Base-by-base conservation (phyloP, 1,140 invertebrate species). In the Nixonia krombeini region DNA sequence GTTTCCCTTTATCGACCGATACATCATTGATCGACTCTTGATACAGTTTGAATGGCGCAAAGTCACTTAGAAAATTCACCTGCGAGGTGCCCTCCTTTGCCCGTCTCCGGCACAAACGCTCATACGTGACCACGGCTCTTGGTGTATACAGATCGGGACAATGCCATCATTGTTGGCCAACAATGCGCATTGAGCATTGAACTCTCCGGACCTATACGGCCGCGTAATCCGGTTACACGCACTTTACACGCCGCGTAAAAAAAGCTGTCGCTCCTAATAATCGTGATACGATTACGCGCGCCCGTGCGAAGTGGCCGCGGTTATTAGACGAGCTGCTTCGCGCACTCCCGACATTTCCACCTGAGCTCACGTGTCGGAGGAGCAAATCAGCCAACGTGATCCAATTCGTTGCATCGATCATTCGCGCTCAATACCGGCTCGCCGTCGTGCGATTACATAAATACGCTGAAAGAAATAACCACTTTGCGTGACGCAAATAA, bases 181-280 rank as follows among this genome's bases (percentile, higher is more conserved):
- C 72, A 74, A 70, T 70, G 50, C 59, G 57, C 64, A 72, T 74
- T 70, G 65, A 74, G 62, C 69, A 69, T 69, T 69, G 62, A 67
- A 72, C 58, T 64, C 69, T 59, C 50, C 58, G 59, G 55, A 57
- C 69, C 58, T 67, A 63, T 72, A 56, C 35, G 59, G 25, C 33
- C 51, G 59, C 52, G 58, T 74, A 74, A 74, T 74, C 73, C 66
- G 64, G 67, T 72, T 72, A 75, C 70, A 70, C 70, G 73, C 70
- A 65, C 73, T 72, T 75, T 75, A 70, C 70, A 67, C 70, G 70
- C 59, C 51, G 35, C 65, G 59, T n/a, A 72, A 72, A 74, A 49
- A 72, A 72, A 66, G 56, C 63, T 58, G 63, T 72, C 67, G 55
- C 41, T 49, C 64, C 67, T 67, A 70, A 72, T 72, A 74, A 72